A percentile compares a stretch with the other conserved stretches of the same genome.
Conservation (phyloP, 1,140 invertebrate genomes). For the Sogatella furcifera region DNA sequence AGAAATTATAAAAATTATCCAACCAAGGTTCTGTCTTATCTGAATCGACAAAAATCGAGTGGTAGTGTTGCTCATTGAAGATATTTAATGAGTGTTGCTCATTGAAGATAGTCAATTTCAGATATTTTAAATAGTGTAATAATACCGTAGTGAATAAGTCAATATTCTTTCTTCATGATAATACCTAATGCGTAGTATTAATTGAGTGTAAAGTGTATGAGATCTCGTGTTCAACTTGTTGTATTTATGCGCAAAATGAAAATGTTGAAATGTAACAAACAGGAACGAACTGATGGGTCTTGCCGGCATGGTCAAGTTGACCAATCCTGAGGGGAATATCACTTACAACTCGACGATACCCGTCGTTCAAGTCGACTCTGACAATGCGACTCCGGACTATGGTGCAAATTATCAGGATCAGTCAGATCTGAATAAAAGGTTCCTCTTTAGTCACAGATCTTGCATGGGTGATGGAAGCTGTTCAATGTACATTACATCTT, state of each 20-base stretch:
- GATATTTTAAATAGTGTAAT: no score
- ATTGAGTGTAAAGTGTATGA: no score
- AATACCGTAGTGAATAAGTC: no score
- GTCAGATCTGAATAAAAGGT: slow-evolving; percentile 22
- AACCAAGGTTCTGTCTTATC: no score
- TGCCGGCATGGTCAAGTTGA: slow-evolving; percentile 30
- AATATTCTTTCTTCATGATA: no score
- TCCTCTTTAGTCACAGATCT: slow-evolving; percentile 5
- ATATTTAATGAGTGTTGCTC: no score
- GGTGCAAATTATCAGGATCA: slow-evolving; percentile 6
- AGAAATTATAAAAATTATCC: no score
- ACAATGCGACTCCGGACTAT: slow-evolving; percentile 10
- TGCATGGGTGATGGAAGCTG: slow-evolving; percentile 1
- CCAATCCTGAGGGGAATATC: slow-evolving; percentile 27
- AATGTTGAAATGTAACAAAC: not conserved
- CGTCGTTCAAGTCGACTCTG: slow-evolving; percentile 16
- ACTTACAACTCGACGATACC: slow-evolving; percentile 13
- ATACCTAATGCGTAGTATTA: no score
- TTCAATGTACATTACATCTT: no score
- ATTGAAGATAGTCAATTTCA: no score
- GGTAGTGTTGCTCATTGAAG: no score
- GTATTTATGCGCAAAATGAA: slow-evolving; percentile 10
- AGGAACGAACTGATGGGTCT: slow-evolving; percentile 31
- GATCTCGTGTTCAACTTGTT: not conserved
- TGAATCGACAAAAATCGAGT: no score